Evolutionary conservation across 2,797 vertebrate genomes (phyloP), one percentile per base, ranked within the genome.

Genomic region (Nothura maculosa): DNA sequence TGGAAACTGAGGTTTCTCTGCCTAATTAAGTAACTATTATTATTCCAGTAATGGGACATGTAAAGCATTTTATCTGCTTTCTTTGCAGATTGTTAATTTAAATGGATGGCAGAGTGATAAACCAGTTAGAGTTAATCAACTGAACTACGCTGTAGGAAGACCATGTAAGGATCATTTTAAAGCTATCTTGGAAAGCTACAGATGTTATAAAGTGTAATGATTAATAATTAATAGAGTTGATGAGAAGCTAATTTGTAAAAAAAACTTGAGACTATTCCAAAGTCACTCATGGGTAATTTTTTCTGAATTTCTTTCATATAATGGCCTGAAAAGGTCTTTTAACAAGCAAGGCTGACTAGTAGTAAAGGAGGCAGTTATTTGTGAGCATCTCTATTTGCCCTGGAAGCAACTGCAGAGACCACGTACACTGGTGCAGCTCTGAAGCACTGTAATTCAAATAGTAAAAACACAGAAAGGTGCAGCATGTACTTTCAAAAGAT

Each of bases 1-100:
- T 93, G 68, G 74, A 90, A 93, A 73, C 21, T 48, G 28, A 93
- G 92, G 48, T 72, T 80, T 80, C 68, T 88, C 85, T 88, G 85
- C 69, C 85, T 96, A 95, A 96, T 84, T 95, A 86, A 93, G 70
- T 80, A 96, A 92, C 87, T 86, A 82, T 80, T 94, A 92, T 80
- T 87, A 81, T 3, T 21, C n/a, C 42, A 48, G 58, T 92, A 92
- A 95, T 92, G 52, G 89, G 80, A 80, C 47, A 50, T 24, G 30
- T 80, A 87, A 95, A 82, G 89, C 78, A 92, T 92, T 94, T 95
- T 91, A 94, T 88, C 6, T 8, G 82, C 86, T 85, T 90, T 72
- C 88, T 84, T 88, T 87, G 95, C 90, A 93, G 89, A 88, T 50
- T 82, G 89, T 95, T 96, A 95, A 95, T 95, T 94, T 93, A 95